Base-by-base conservation (phyloP, 2,888 invertebrate genomes). In the Drepanosiphum platanoidis region DNA sequence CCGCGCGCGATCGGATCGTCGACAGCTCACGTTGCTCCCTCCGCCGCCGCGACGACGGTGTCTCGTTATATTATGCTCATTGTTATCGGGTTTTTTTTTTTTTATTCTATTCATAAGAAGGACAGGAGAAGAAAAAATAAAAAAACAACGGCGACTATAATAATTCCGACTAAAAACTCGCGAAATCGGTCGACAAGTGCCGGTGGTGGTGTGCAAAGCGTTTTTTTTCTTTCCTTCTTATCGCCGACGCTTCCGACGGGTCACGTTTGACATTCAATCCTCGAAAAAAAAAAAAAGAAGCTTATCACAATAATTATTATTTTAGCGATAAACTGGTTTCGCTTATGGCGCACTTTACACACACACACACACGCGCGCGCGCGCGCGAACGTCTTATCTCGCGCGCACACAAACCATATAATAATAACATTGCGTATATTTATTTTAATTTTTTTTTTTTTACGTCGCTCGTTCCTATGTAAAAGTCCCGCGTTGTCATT, bases 211-310 rank as follows among this genome's bases (percentile, higher is more conserved):
- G 32, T 42, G 27, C 52, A 61, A 64, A 66, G 27, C 74, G 30
- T 68, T 68, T 68, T 68, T 64, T 27, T 0, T 18, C 32, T 52
- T 81, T 64, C 18, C 27, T 58, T 32, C 84, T 84, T 84, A 84
- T 84, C 84, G 68, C n/a, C 77, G 36, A 77, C 68, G 84, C 84
- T 84, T 84, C 84, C 84, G 84, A 84, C 84, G 68, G 74, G 82
- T 84, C 58, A 70, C 84, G 84, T 84, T 75, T 84, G 84, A 84
- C 84, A 84, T 84, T 77, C 77, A 77, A 84, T 84, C 70, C 84
- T 70, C 68, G 83, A 75, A 66, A 52, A 34, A 1, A 61, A 74
- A 64, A 64, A 36, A 61, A 27, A 61, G 70, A 52, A 52, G 68
- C 58, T 84, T 77, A 84, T 84, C 75, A 66, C 46, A 46, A 27